These are phyloP conservation scores for Arvicanthis niloticus DNA, from an alignment of 2,113 vertebrate genomes.

Conservation along the genomic window DNA sequence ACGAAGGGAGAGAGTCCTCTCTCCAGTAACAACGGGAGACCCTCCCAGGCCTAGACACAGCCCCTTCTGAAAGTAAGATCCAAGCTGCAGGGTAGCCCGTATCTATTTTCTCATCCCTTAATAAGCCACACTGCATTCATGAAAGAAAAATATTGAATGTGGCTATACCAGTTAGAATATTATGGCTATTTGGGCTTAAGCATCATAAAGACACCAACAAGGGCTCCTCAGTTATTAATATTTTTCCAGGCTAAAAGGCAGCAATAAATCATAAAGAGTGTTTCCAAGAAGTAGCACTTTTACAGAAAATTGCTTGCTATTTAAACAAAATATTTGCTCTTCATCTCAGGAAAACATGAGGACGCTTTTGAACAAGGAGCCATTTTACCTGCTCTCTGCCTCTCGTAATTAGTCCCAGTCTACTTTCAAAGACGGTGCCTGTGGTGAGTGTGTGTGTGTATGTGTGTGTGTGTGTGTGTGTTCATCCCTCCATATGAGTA, in stretches of 20 bases:
- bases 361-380: conserved; percentile 77
- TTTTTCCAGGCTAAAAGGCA: conserved; percentile 83
- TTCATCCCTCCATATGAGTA: neutral
- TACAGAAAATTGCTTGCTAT: conserved; percentile 84
- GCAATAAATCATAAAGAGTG: conserved; percentile 80
- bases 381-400: conserved; percentile 71
- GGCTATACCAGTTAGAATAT: conserved; percentile 76
- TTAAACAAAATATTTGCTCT: conserved; percentile 85
- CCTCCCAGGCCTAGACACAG: neutral
- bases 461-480: neutral
- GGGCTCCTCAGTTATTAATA: conserved; percentile 82
- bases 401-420: conserved; percentile 73
- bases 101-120: conserved; percentile 78
- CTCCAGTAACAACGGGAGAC: conserved; percentile 37
- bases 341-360: conserved; percentile 80
- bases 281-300: conserved; percentile 82
- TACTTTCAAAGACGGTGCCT: conserved; percentile 23
- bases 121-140: conserved; percentile 75
- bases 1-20: conserved; percentile 69
- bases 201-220: conserved; percentile 82
- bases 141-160: conserved; percentile 79
- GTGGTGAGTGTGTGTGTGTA: neutral
- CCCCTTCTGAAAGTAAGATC: conserved; percentile 15
- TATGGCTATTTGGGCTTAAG: conserved; percentile 79
- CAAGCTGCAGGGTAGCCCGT: neutral